phyloP scores from a whole-genome alignment of 2,113 vertebrate genomes.

The Eretmochelys imbricata region DNA sequence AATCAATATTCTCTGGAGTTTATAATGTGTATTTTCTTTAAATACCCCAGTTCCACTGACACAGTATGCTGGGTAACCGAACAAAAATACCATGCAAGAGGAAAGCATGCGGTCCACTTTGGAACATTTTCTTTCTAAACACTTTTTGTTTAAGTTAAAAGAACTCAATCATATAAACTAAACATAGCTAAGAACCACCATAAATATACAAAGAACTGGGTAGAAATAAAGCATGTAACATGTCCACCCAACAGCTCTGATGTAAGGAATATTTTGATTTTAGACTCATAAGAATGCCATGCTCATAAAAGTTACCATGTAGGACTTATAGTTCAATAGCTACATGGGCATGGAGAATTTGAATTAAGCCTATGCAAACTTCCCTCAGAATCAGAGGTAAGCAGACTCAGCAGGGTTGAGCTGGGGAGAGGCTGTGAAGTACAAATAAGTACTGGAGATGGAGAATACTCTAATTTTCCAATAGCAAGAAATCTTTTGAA shows the following conservation, averaged over 20 bases:
- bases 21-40: conserved; percentile 52
- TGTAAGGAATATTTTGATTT: neutral
- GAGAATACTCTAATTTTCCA: neutral
- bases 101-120: neutral
- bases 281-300: neutral
- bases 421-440: neutral
- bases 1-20: conserved; percentile 51
- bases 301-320: neutral
- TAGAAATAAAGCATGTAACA: neutral
- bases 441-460: neutral
- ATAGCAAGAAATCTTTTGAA: neutral
- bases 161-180: conserved; percentile 45
- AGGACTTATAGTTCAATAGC: conserved; percentile 2
- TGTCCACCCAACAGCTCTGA: neutral
- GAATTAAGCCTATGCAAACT: neutral
- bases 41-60: conserved; percentile 2
- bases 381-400: conserved; percentile 22
- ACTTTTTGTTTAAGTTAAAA: conserved; percentile 60
- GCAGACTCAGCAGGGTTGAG: neutral
- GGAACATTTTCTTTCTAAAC: conserved; percentile 72
- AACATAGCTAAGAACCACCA: conserved; percentile 30
- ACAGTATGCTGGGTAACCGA: neutral
- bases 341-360: neutral
- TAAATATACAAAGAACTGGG: neutral
- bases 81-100: conserved; percentile 54